A percentile compares a stretch with the other conserved stretches of the same genome.
phyloP scores from a whole-genome alignment of 2,113 vertebrate genomes.

The Platycercus adscitus region DNA sequence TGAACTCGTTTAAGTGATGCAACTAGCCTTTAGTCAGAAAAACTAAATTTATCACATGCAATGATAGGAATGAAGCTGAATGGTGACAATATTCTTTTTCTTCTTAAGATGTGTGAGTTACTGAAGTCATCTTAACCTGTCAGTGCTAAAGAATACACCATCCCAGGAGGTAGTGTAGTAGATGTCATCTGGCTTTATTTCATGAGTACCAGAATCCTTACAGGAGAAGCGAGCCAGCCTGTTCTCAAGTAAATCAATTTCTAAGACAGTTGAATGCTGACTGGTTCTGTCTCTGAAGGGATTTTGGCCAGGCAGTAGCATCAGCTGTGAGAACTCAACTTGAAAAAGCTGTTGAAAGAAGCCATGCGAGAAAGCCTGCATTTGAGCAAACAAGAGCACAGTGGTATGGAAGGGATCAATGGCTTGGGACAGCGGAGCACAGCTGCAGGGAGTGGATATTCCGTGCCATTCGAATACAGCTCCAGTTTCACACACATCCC shows the following conservation, averaged over 20 bases:
- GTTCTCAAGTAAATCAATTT: neutral
- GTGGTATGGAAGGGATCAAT: neutral
- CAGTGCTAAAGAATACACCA: neutral
- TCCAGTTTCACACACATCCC: neutral
- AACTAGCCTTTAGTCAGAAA: neutral
- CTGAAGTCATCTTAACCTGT: neutral
- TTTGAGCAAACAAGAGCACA: neutral
- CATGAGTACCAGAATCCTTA: neutral
- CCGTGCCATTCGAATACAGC: rapidly evolving
- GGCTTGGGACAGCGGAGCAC: neutral
- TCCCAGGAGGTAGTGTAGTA: neutral
- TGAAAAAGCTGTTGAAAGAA: neutral
- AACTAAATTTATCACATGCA: neutral
- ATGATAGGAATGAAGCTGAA: neutral
- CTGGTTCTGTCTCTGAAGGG: rapidly evolving
- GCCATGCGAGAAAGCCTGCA: rapidly evolving
- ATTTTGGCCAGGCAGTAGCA: neutral
- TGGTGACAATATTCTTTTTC: neutral
- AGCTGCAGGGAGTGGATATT: neutral
- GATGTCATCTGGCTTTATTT: neutral
- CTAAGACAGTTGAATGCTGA: neutral
- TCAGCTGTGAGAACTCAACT: neutral
- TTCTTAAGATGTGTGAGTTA: neutral
- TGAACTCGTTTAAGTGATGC: neutral
- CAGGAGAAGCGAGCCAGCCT: neutral